A percentile compares a stretch with the other conserved stretches of the same genome.
Conservation (phyloP, 2,797 vertebrate genomes). For the Sardinella longiceps region DNA sequence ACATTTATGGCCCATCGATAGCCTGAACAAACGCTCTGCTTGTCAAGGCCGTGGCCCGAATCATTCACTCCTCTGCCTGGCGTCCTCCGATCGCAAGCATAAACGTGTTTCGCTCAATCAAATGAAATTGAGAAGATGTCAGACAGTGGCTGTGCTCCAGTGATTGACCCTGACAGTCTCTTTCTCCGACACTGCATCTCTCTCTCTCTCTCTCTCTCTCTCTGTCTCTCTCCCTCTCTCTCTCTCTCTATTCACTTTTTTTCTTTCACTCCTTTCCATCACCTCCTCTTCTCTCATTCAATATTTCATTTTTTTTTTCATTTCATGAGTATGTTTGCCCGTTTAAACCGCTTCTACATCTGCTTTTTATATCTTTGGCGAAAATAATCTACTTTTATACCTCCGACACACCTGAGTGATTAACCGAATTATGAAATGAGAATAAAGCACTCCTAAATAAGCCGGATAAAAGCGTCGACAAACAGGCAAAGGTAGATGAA, state of each 20-base stretch:
- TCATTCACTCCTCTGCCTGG: slow-evolving; percentile 7
- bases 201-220: slow-evolving; percentile 35
- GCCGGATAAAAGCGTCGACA: background rate
- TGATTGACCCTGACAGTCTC: slow-evolving; percentile 54
- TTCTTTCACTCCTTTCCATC: slow-evolving; percentile 41
- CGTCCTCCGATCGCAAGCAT: slow-evolving; percentile 40
- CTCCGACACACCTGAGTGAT: background rate
- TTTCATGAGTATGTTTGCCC: slow-evolving; percentile 21
- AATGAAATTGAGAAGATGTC: slow-evolving; percentile 60
- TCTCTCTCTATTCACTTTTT: slow-evolving; percentile 25
- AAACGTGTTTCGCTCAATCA: slow-evolving; percentile 61
- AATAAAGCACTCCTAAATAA: background rate
- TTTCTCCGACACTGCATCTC: slow-evolving; percentile 31
- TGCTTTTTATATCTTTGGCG: background rate
- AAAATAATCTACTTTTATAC: background rate
- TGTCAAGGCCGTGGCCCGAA: slow-evolving; percentile 39
- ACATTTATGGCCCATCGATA: slow-evolving; percentile 52
- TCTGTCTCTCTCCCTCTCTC: background rate
- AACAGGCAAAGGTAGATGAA: background rate
- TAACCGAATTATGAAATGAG: background rate
- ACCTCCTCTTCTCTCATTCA: slow-evolving; percentile 28
- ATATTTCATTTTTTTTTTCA: slow-evolving; percentile 41
- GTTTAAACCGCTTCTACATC: background rate
- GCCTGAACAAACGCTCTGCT: slow-evolving; percentile 40
- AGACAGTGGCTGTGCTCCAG: slow-evolving; percentile 56